A percentile compares a stretch with the other conserved stretches of the same genome.
phyloP scores from a whole-genome alignment of 1,140 invertebrate genomes.

The Brachionus manjavacas region DNA sequence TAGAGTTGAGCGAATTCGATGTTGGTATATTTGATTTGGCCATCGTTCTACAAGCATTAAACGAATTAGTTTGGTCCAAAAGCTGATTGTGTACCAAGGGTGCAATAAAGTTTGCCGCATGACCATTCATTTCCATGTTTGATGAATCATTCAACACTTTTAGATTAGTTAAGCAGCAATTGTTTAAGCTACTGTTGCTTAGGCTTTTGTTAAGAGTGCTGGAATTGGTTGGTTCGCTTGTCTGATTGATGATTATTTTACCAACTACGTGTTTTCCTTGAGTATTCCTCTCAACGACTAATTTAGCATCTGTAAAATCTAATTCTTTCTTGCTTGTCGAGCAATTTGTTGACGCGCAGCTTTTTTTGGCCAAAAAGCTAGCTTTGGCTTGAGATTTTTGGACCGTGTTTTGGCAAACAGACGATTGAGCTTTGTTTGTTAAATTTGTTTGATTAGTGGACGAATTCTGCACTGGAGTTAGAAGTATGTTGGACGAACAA shows the following conservation, averaged over 20 bases:
- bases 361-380: not conserved
- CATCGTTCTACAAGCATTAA: not conserved
- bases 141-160: not conserved
- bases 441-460: not conserved
- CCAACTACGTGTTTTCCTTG: constrained; percentile 30
- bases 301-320: constrained; percentile 22
- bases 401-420: not conserved
- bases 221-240: not conserved
- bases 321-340: not conserved
- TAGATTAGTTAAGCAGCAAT: not conserved
- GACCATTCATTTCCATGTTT: not conserved
- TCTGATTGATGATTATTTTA: not conserved
- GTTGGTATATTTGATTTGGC: not conserved
- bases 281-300: constrained; percentile 9
- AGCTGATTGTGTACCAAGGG: not conserved
- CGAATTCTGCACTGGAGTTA: constrained; percentile 5
- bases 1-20: not conserved
- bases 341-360: not conserved
- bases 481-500: not conserved
- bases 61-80: not conserved
- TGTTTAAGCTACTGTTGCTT: not conserved
- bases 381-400: not conserved
- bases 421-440: not conserved
- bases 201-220: not conserved
- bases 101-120: not conserved